Percentiles rank a stretch among this genome's conserved stretches.
Conservation (phyloP, 2,113 vertebrate species). For the Vidua chalybeata region DNA sequence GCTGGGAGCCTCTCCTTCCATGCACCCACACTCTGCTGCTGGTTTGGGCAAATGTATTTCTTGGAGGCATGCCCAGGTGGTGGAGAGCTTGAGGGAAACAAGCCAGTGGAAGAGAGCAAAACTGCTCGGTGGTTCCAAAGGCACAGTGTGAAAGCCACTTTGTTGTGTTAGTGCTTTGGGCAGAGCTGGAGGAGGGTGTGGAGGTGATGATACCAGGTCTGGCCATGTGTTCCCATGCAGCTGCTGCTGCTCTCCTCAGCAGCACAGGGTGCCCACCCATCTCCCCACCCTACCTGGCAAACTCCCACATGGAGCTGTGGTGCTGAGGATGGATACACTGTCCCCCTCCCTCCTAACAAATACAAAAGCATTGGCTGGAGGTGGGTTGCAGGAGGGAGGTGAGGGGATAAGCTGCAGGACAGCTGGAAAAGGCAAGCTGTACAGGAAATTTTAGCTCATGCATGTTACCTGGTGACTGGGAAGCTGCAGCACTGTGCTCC, state of each 20-base stretch:
- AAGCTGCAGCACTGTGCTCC: conserved; percentile 74
- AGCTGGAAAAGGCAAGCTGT: background rate
- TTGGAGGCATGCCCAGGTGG: background rate
- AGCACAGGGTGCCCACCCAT: background rate
- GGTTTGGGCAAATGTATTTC: background rate
- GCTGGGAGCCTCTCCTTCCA: background rate
- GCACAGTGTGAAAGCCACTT: rapidly evolving
- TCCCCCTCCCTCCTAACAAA: background rate
- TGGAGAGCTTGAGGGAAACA: background rate
- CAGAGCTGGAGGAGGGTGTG: background rate
- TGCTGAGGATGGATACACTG: rapidly evolving
- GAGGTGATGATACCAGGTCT: background rate
- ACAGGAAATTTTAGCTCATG: background rate
- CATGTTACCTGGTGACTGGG: conserved; percentile 79
- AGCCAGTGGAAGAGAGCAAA: background rate
- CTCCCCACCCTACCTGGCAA: background rate
- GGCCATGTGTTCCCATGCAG: rapidly evolving
- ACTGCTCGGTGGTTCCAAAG: background rate
- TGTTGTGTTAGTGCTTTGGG: background rate
- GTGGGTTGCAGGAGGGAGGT: background rate
- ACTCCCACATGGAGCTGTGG: background rate
- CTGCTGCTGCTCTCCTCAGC: background rate
- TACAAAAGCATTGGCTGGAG: background rate
- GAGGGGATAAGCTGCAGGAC: background rate
- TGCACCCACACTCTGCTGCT: background rate